phyloP scores from a whole-genome alignment of 2,113 vertebrate species.

The Blennius ocellaris region DNA sequence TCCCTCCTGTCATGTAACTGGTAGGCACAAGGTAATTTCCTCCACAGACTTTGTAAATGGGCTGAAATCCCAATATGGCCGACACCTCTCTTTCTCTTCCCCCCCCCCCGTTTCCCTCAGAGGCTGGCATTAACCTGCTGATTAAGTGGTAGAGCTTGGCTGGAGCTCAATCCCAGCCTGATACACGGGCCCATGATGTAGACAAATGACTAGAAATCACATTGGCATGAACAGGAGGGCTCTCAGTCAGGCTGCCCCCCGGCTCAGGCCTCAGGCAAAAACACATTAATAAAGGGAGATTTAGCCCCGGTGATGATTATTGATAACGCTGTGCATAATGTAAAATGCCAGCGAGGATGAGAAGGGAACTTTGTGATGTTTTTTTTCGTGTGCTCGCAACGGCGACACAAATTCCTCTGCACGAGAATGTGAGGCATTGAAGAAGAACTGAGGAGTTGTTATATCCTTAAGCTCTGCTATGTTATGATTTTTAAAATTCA shows the following conservation, averaged over 20 bases:
- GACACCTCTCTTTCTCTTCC: slow-evolving; percentile 17
- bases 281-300: slow-evolving; percentile 67
- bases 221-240: slow-evolving; percentile 66
- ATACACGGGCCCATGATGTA: slow-evolving; percentile 74
- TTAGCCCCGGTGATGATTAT: slow-evolving; percentile 67
- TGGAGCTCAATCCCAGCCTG: slow-evolving; percentile 76
- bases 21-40: slow-evolving; percentile 71
- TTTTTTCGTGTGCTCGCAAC: slow-evolving; percentile 21
- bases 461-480: no score
- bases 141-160: slow-evolving; percentile 82
- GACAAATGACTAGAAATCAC: slow-evolving; percentile 78
- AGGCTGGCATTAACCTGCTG: slow-evolving; percentile 82
- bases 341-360: slow-evolving; percentile 60
- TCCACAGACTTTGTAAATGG: slow-evolving; percentile 79
- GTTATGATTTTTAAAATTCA: no score
- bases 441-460: neutral
- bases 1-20: slow-evolving; percentile 53
- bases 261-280: slow-evolving; percentile 55
- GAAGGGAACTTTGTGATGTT: slow-evolving; percentile 34
- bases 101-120: slow-evolving; percentile 44
- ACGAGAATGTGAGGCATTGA: neutral
- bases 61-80: slow-evolving; percentile 77
- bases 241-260: slow-evolving; percentile 63
- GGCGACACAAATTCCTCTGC: slow-evolving; percentile 5
- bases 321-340: slow-evolving; percentile 65